Percentiles rank a stretch among this genome's conserved stretches.
These are phyloP conservation scores for Xiphophorus maculatus DNA, from an alignment of 2,113 vertebrate genomes.

Conservation along the genomic window DNA sequence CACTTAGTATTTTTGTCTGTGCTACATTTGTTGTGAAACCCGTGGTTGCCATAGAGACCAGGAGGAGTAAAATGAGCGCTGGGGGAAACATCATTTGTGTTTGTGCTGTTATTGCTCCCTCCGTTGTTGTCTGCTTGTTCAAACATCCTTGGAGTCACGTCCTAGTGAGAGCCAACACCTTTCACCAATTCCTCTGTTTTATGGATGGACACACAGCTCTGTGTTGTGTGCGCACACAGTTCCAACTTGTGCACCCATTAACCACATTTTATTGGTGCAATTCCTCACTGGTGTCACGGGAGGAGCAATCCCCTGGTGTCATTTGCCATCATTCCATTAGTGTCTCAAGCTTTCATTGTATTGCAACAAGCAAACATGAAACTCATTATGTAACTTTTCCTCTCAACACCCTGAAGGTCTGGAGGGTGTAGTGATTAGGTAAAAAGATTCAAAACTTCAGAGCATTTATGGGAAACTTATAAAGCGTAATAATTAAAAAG, in stretches of 20 bases:
- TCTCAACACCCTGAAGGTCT: neutral
- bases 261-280: slow-evolving; percentile 64
- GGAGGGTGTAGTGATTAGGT: slow-evolving; percentile 7
- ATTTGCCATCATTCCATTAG: slow-evolving; percentile 60
- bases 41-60: slow-evolving; percentile 75
- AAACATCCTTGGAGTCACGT: slow-evolving; percentile 10
- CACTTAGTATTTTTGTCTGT: slow-evolving; percentile 1
- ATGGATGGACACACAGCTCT: neutral
- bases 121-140: slow-evolving; percentile 14
- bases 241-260: slow-evolving; percentile 46
- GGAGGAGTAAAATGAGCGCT: slow-evolving; percentile 47
- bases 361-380: slow-evolving; percentile 41
- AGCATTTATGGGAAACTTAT: slow-evolving; percentile 22
- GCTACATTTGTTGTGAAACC: slow-evolving; percentile 46
- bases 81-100: slow-evolving; percentile 52
- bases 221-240: slow-evolving; percentile 39
- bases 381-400: slow-evolving; percentile 39
- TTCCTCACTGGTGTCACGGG: slow-evolving; percentile 57
- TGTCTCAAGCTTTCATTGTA: slow-evolving; percentile 52
- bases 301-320: slow-evolving; percentile 38
- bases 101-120: slow-evolving; percentile 57
- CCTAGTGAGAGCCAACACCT: slow-evolving; percentile 21
- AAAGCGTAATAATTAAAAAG: neutral
- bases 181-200: slow-evolving; percentile 13
- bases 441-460: neutral